A percentile compares a stretch with the other conserved stretches of the same genome.
Conservation (phyloP, 92 coral and sea anemone species). For the Zoanthus gigantus region DNA sequence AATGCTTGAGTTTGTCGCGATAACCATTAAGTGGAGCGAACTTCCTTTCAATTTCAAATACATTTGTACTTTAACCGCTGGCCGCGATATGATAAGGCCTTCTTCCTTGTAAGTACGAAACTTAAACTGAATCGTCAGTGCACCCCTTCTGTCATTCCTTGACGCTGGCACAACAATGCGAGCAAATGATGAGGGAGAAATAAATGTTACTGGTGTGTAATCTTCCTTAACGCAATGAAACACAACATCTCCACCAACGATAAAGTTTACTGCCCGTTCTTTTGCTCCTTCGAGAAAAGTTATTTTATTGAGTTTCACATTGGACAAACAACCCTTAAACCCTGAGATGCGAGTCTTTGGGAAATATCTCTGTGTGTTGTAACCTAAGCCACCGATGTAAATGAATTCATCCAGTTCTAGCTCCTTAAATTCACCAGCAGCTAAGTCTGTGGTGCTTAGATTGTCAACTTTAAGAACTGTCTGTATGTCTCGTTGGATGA, state of each 20-base stretch:
- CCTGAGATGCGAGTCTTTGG: not conserved
- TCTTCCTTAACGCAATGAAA: conserved; percentile 23
- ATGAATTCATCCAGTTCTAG: conserved; percentile 26
- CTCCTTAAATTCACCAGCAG: conserved; percentile 7
- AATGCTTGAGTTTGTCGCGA: conserved; percentile 5
- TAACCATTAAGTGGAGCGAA: conserved; percentile 16
- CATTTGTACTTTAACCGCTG: conserved; percentile 22
- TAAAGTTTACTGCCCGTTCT: not conserved
- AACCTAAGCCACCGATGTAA: conserved; percentile 46
- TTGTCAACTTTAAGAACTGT: conserved; percentile 43
- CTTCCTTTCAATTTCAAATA: conserved; percentile 21
- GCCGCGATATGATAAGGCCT: conserved; percentile 40
- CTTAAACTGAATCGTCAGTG: conserved; percentile 33
- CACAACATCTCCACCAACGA: conserved; percentile 22
- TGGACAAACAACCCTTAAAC: conserved; percentile 47
- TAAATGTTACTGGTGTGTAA: conserved; percentile 32
- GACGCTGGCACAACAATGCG: not conserved
- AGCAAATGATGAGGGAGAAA: conserved; percentile 23
- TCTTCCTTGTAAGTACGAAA: conserved; percentile 52
- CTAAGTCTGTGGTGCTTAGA: not conserved
- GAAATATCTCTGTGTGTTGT: conserved; percentile 10
- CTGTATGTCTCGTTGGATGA: conserved; percentile 36
- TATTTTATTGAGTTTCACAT: conserved; percentile 18
- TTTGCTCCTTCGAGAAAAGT: conserved; percentile 28
- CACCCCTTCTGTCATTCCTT: not conserved